Percentiles rank a stretch among this genome's conserved stretches.
phyloP scores from a whole-genome alignment of 2,797 vertebrate genomes.

The Champsocephalus esox region DNA sequence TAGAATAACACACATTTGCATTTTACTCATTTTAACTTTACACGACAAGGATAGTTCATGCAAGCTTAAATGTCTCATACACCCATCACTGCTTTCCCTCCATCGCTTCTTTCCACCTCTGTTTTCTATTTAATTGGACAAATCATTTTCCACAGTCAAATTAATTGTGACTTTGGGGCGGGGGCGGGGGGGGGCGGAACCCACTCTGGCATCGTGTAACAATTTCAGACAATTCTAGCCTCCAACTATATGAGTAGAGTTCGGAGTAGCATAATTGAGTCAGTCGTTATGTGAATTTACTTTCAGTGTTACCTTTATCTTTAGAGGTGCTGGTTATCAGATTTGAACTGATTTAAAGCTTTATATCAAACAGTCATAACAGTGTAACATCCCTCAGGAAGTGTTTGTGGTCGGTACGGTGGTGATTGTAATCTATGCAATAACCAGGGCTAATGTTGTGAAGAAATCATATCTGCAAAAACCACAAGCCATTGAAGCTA shows the following conservation, averaged over 20 bases:
- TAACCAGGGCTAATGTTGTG: constrained; percentile 41
- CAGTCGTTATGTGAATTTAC: neutral
- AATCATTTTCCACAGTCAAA: constrained; percentile 8
- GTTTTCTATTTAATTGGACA: constrained; percentile 18
- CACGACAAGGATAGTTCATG: neutral
- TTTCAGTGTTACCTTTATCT: too few relatives aligned
- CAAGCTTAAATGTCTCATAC: neutral
- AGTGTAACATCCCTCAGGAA: constrained; percentile 8
- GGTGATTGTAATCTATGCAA: constrained; percentile 29
- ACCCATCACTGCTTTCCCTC: neutral
- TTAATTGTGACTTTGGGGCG: neutral
- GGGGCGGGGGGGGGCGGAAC: too few relatives aligned
- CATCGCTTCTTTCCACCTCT: neutral
- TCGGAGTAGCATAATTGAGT: neutral
- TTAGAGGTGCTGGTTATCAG: too few relatives aligned
- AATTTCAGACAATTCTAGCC: neutral
- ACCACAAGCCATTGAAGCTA: constrained; percentile 26
- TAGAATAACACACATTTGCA: too few relatives aligned
- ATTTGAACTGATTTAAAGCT: neutral
- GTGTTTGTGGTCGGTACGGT: constrained; percentile 6
- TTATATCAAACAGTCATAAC: neutral
- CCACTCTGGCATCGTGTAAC: neutral
- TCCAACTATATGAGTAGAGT: neutral
- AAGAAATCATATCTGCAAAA: constrained; percentile 24
- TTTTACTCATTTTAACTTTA: too few relatives aligned